Evolutionary conservation across 2,888 invertebrate species (phyloP).

Genomic region (Baronia brevicornis): DNA sequence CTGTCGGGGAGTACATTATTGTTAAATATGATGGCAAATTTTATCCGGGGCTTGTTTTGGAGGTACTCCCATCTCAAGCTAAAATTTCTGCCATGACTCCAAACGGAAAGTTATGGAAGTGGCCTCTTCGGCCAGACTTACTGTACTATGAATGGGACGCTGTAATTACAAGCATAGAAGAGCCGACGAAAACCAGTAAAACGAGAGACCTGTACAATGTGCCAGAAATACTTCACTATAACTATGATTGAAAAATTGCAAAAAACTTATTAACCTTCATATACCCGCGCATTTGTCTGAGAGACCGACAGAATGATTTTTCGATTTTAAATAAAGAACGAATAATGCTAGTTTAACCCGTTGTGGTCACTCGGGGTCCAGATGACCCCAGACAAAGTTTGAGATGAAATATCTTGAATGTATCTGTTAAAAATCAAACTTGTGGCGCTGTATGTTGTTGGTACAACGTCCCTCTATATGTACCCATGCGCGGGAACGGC

Average conservation of each 20-base stretch:
- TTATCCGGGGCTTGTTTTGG: constrained; percentile 9
- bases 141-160: constrained; percentile 8
- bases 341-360: no score
- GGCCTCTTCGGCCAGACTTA: constrained; percentile 5
- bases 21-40: constrained; percentile 11
- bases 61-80: constrained; percentile 1
- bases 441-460: no score
- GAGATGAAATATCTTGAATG: no score
- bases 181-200: constrained; percentile 6
- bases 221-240: constrained; percentile 5
- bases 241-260: constrained; percentile 5
- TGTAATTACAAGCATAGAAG: constrained; percentile 5
- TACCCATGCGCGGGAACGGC: no score
- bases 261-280: no score
- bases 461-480: no score
- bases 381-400: no score
- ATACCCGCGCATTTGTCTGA: no score
- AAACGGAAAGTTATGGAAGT: constrained; percentile 1
- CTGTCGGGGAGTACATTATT: constrained; percentile 8
- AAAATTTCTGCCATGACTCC: constrained; percentile 2
- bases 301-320: no score
- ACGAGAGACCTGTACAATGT: constrained; percentile 7
- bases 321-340: no score
- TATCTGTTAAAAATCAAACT: no score
- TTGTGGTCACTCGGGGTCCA: no score